phyloP scores from a whole-genome alignment of 2,797 vertebrate genomes.

The Rhabdophis nuchalis region DNA sequence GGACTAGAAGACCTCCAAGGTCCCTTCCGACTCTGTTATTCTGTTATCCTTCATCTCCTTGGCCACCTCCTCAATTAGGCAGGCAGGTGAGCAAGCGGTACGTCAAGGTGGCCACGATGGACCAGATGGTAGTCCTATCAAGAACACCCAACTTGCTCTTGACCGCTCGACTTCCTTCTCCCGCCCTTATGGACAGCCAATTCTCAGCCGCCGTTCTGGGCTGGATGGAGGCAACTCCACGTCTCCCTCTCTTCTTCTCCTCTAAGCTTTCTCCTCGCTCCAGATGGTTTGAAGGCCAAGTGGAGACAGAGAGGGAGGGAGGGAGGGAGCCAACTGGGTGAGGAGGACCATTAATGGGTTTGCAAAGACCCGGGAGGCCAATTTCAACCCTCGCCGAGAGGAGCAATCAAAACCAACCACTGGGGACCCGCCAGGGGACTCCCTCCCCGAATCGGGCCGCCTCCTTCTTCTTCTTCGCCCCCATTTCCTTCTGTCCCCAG shows the following conservation, averaged over 20 bases:
- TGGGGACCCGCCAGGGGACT: fast-evolving
- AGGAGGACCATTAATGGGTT: not conserved
- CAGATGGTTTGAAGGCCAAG: not conserved
- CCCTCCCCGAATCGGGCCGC: not conserved
- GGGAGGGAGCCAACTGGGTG: not conserved
- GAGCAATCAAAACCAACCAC: not conserved
- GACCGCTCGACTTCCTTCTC: not conserved
- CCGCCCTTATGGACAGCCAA: not conserved
- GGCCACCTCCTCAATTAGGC: not conserved
- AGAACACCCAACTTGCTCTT: not conserved
- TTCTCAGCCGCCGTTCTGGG: not conserved
- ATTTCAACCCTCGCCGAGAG: conserved; percentile 1
- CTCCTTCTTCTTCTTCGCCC: not conserved
- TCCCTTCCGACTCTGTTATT: not conserved
- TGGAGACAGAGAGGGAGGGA: not conserved
- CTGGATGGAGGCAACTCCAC: fast-evolving
- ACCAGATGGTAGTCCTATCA: not conserved
- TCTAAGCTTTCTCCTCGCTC: not conserved
- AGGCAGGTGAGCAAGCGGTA: not conserved
- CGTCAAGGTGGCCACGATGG: not conserved
- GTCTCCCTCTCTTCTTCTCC: not conserved
- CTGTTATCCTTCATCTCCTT: not conserved
- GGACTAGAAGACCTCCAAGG: not conserved
- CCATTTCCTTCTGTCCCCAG: too few species aligned
- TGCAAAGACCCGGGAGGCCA: conserved; percentile 17